Percentiles rank a stretch among this genome's conserved stretches.
These are phyloP conservation scores for Euura lappo DNA, from an alignment of 1,140 invertebrate genomes.

Conservation along the genomic window DNA sequence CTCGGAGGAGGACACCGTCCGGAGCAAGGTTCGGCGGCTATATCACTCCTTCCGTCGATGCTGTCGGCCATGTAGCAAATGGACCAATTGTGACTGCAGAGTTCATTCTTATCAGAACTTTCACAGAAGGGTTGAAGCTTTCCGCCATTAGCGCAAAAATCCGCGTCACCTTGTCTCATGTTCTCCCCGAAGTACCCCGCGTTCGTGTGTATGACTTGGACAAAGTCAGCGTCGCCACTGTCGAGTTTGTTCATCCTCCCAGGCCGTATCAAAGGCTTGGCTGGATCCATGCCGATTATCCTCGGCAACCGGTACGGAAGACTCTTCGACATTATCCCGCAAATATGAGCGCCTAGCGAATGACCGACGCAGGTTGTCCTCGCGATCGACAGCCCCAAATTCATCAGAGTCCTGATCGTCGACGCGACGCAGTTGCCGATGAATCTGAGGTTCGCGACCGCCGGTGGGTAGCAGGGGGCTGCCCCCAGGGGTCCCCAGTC, in stretches of 20 bases:
- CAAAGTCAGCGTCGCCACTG: conserved; percentile 72
- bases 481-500: conserved; percentile 74
- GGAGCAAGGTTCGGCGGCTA: conserved; percentile 70
- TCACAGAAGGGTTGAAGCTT: conserved; percentile 75
- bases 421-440: conserved; percentile 71
- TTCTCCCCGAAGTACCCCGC: conserved; percentile 76
- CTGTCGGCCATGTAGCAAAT: conserved; percentile 80
- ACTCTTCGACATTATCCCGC: conserved; percentile 74
- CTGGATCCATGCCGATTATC: conserved; percentile 76
- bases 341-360: conserved; percentile 77
- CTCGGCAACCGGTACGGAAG: conserved; percentile 66
- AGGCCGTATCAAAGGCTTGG: conserved; percentile 70
- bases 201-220: conserved; percentile 78
- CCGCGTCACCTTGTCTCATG: conserved; percentile 71
- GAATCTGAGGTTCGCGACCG: conserved; percentile 73
- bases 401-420: conserved; percentile 65
- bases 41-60: conserved; percentile 55
- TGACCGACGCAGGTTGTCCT: conserved; percentile 76
- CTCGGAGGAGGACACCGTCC: conserved; percentile 70
- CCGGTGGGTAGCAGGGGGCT: conserved; percentile 75
- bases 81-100: conserved; percentile 77
- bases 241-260: conserved; percentile 67
- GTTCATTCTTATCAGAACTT: conserved; percentile 69
- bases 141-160: conserved; percentile 79
- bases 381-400: conserved; percentile 66